Conservation (phyloP, 1,140 invertebrate species). For the Polyergus mexicanus region DNA sequence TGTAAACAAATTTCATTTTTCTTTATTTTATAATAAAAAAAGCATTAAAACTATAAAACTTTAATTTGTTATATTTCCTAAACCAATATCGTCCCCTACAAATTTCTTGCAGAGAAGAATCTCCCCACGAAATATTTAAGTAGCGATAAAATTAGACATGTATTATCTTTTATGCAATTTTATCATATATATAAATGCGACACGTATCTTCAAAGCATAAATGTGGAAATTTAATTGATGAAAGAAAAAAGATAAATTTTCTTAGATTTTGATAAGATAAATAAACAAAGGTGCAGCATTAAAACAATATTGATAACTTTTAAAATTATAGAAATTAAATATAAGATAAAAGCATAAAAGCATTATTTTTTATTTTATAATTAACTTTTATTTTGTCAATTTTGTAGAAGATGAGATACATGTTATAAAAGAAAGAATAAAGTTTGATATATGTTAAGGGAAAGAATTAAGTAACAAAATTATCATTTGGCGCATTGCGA, state of each 20-base stretch:
- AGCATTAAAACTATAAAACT: too few relatives aligned
- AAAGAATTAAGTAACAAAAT: slow-evolving; percentile 11
- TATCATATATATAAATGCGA: too few relatives aligned
- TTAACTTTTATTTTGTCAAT: slow-evolving; percentile 21
- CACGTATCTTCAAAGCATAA: not conserved
- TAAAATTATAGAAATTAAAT: not conserved
- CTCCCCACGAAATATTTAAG: too few relatives aligned
- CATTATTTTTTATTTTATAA: not conserved
- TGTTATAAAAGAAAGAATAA: not conserved
- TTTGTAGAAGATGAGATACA: not conserved
- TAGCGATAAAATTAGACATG: too few relatives aligned
- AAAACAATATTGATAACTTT: not conserved
- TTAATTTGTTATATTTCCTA: too few relatives aligned
- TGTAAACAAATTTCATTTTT: too few relatives aligned
- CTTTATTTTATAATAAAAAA: too few relatives aligned
- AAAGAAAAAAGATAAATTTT: not conserved
- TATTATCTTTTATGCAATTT: too few relatives aligned
- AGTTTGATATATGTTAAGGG: too few relatives aligned
- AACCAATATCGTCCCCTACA: too few relatives aligned
- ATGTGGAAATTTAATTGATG: not conserved
- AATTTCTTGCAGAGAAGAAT: too few relatives aligned
- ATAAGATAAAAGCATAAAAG: not conserved
- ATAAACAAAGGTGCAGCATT: not conserved
- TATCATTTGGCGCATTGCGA: not conserved
- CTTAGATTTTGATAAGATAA: slow-evolving; percentile 25